Base-by-base conservation (phyloP, 2,888 invertebrate genomes). In the Rhagium mordax region DNA sequence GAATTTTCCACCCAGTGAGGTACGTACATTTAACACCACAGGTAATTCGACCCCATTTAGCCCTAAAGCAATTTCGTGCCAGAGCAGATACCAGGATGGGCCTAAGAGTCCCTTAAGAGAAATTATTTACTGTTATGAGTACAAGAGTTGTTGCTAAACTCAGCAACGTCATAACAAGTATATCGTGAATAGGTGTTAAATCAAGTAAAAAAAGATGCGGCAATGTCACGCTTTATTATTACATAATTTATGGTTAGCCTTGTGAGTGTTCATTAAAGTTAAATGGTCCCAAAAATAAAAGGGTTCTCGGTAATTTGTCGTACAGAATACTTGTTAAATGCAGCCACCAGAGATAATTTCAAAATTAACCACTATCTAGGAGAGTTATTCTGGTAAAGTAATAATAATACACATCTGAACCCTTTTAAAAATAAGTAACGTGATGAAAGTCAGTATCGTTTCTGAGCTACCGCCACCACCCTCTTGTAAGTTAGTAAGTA, bases 271-370 rank as follows among this genome's bases (percentile, higher is more conserved):
- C 29, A 55, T 66, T 66, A 66, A 66, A 66, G 55, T 27, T 55
- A 66, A 66, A 66, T 41, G n/a, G 29, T 21, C 55, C 16, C 18
- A 13, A 66, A 66, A 66, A 55, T 29, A 41, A 66, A 66, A 66
- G 41, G 20, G n/a, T 15, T 41, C 66, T 41, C 20, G 33, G 55
- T 66, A 66, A 66, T 55, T 53, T 66, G 66, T 53, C 33, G 55
- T 27, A 18, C n/a, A 24, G 27, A 16, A 41, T 41, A 55, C 41
- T 66, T 55, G 55, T 53, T 51, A 29, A 51, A 16, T 20, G 51
- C 65, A 18, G 29, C 65, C n/a, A 49, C 21, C 20, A 53, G 66
- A 66, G 53, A 41, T 55, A 33, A 55, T 55, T n/a, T 66, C 15
- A 55, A 55, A 66, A 55, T 55, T 66, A 55, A 55, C 53, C 55